Base-by-base conservation (phyloP, 2,113 vertebrate genomes). In the Sphaerodactylus townsendi region DNA sequence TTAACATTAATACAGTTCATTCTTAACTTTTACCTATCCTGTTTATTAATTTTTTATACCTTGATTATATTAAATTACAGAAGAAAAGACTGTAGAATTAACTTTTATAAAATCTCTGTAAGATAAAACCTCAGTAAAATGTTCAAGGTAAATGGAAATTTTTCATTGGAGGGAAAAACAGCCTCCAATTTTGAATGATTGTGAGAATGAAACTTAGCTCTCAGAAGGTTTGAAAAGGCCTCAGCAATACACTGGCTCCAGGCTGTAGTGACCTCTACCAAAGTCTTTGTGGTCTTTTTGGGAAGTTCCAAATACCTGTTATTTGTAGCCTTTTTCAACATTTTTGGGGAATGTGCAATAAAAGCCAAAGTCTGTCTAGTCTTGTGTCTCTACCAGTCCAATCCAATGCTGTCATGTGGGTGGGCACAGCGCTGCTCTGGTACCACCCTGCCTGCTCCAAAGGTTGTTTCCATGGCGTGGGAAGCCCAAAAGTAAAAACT, bases 1-100 rank as follows among this genome's bases (percentile, higher is more conserved):
- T 92, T 93, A 92, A 84, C 50, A 53, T 77, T 87, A 91, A 87
- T 92, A 89, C 62, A 10, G 90, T 89, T 90, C 25, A 19, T 90
- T 92, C 75, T 87, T 92, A 79, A 89, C 89, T 90, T 83, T 89
- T 85, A 66, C 50, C 4, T 88, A 86, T 19, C 64, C 15, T 17
- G 21, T 75, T 84, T 84, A 70, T 33, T 84, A 66, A 37, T 75
- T 90, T 86, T 90, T 72, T 90, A 89, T 87, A 89, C 82, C 56
- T 41, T 91, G 66, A 68, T 83, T 91, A 84, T 88, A 88, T 91
- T 89, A 89, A 91, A 46, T 46, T 89, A 50, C 85, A 86, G 23
- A 69, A 17, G 59, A 30, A 39, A 70, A 88, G 66, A 86, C 64
- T 91, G 28, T 35, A 2, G 48, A 83, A 25, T 69, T 86, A 90